Conservation (phyloP, 2,113 vertebrate species). For the Gallinago jamesoni region DNA sequence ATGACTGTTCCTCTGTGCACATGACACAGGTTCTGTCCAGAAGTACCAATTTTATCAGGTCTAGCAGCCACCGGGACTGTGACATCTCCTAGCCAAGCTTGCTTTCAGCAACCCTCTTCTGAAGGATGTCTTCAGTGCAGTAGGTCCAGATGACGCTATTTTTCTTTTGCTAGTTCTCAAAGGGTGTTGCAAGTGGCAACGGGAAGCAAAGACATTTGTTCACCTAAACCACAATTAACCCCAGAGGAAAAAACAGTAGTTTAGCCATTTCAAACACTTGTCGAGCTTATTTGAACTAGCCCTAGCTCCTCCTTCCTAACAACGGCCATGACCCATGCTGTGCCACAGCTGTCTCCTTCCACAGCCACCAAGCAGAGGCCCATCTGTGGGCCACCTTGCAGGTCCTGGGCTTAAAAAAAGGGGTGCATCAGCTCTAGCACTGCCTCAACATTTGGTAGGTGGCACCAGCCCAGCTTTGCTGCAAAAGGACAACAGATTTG, state of each 20-base stretch:
- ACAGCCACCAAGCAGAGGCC: not conserved
- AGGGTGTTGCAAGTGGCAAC: not conserved
- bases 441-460: not conserved
- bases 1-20: rapidly evolving
- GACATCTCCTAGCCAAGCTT: not conserved
- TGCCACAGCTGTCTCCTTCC: rapidly evolving
- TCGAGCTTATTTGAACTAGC: not conserved
- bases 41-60: not conserved
- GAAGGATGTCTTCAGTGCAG: not conserved
- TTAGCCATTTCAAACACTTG: not conserved
- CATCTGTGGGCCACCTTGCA: rapidly evolving
- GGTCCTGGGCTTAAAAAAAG: too few relatives aligned
- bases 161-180: not conserved
- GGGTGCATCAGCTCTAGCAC: not conserved
- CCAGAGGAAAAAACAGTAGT: not conserved
- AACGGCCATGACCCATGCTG: not conserved
- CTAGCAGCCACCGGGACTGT: not conserved
- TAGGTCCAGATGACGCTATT: not conserved
- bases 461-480: not conserved
- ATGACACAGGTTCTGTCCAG: not conserved
- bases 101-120: not conserved
- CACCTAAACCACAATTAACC: not conserved
- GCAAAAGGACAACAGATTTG: not conserved
- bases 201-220: not conserved
- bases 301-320: not conserved